Conservation (phyloP, 1,140 invertebrate genomes). For the Drosophila kikkawai region DNA sequence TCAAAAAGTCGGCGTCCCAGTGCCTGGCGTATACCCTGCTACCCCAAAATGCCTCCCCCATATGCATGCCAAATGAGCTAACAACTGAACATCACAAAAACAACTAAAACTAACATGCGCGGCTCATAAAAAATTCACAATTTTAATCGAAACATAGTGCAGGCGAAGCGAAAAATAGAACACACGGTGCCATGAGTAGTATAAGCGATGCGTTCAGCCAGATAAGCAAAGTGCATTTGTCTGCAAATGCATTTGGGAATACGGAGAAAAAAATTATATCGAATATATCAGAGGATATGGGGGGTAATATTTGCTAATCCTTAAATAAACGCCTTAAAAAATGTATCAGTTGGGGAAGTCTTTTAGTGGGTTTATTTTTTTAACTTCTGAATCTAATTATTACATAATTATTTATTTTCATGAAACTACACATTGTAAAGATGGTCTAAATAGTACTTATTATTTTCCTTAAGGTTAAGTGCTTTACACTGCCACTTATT, state of each 20-base stretch:
- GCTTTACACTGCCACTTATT: background rate
- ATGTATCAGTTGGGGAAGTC: background rate
- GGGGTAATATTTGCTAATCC: background rate
- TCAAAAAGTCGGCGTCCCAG: slow-evolving; percentile 56
- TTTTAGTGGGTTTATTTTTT: background rate
- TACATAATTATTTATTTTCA: too few species aligned
- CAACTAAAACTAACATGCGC: slow-evolving; percentile 43
- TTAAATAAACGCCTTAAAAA: background rate
- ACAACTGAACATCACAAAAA: slow-evolving; percentile 33
- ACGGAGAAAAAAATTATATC: background rate
- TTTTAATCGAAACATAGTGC: slow-evolving; percentile 82
- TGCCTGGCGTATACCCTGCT: background rate
- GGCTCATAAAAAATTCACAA: slow-evolving; percentile 78
- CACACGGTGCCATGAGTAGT: slow-evolving; percentile 41
- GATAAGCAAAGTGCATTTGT: slow-evolving; percentile 48
- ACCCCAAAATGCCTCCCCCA: slow-evolving; percentile 4
- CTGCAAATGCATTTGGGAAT: slow-evolving; percentile 13
- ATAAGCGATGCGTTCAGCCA: slow-evolving; percentile 53
- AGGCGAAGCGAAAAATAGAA: slow-evolving; percentile 67
- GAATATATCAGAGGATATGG: background rate
- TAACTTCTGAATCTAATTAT: background rate
- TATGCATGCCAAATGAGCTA: slow-evolving; percentile 64
- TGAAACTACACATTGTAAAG: too few species aligned
- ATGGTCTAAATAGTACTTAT: too few species aligned
- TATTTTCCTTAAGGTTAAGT: background rate